Evolutionary conservation across 2,888 invertebrate species (phyloP).

Genomic region (Anodontia alba): DNA sequence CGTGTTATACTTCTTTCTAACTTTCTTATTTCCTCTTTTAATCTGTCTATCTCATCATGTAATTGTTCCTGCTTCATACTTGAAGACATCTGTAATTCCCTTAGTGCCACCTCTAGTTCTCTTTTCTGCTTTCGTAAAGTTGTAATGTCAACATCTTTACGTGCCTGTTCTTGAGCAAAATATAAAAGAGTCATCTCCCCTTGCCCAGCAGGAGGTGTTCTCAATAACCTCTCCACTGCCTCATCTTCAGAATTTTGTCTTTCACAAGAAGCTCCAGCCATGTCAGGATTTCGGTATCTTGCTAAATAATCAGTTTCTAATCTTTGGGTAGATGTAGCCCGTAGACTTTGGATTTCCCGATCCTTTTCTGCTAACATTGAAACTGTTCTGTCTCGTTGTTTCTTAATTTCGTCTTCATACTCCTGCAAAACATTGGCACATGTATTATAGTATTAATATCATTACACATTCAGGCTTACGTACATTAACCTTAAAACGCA

Average conservation of each 20-base stretch:
- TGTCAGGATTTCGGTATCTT: conserved; percentile 39
- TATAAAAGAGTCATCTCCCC: conserved; percentile 88
- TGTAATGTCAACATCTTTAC: conserved; percentile 92
- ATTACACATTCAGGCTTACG: too few species aligned
- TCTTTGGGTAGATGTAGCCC: conserved; percentile 75
- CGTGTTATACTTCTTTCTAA: conserved; percentile 87
- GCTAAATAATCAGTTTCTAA: conserved; percentile 57
- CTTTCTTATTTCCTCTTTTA: conserved; percentile 86
- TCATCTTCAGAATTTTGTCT: conserved; percentile 66
- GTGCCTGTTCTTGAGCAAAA: conserved; percentile 92
- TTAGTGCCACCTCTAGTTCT: conserved; percentile 86
- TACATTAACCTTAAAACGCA: too few species aligned
- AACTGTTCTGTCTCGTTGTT: conserved; percentile 93
- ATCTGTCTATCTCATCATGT: conserved; percentile 86
- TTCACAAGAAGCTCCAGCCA: conserved; percentile 65
- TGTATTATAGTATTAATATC: too few species aligned
- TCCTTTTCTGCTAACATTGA: conserved; percentile 93
- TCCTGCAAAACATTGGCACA: conserved; percentile 54
- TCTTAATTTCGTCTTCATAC: conserved; percentile 85
- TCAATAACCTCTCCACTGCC: conserved; percentile 70
- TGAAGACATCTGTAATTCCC: conserved; percentile 86
- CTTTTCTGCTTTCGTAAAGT: conserved; percentile 90
- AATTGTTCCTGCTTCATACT: conserved; percentile 85
- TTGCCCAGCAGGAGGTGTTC: conserved; percentile 80
- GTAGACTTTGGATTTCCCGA: conserved; percentile 84